Base-by-base conservation (phyloP, 2,113 vertebrate species). In the Poeciliopsis prolifica region DNA sequence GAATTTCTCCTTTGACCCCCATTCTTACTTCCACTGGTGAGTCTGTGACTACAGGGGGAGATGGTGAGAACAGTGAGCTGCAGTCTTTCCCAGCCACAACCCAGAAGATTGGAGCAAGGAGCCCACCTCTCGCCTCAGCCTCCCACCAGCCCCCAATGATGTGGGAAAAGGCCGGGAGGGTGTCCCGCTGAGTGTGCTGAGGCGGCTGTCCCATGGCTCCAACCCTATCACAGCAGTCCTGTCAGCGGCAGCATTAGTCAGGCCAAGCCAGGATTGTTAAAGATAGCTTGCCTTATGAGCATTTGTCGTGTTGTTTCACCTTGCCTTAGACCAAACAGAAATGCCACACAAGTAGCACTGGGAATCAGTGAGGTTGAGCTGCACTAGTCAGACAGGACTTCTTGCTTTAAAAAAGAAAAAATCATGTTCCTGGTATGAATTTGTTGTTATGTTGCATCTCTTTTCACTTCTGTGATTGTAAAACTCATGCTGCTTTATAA, bases 41-140 rank as follows among this genome's bases (percentile, higher is more conserved):
- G 68, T 74, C 76, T 72, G 76, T 74, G 75, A 84, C 82, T 80
- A 81, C 73, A 85, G 77, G 79, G 81, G 86, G 86, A 82, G 88
- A 88, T 91, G 93, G 92, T 95, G 95, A 95, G 95, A 95, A 95
- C 85, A 85, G 88, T 74, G 88, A 84, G 88, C 80, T 83, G 58
- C 75, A 79, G 92, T 74, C 44, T 93, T 95, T 95, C 95, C 95
- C 95, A 95, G 92, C 94, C 89, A 88, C 87, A 84, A 86, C 91
- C 92, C 92, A 89, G 75, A 87, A 92, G 93, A 93, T 91, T 90
- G 81, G 84, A 91, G 83, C 86, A 62, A 77, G 72, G 71, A 91
- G 78, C 84, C 91, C 89, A 89, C 87, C 89, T 87, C 90, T 82
- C 12, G 84, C 87, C 82, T 86, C 87, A 61, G 77, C 72, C 85